Conservation (phyloP, 2,888 invertebrate species). For the Antheraea yamamai region DNA sequence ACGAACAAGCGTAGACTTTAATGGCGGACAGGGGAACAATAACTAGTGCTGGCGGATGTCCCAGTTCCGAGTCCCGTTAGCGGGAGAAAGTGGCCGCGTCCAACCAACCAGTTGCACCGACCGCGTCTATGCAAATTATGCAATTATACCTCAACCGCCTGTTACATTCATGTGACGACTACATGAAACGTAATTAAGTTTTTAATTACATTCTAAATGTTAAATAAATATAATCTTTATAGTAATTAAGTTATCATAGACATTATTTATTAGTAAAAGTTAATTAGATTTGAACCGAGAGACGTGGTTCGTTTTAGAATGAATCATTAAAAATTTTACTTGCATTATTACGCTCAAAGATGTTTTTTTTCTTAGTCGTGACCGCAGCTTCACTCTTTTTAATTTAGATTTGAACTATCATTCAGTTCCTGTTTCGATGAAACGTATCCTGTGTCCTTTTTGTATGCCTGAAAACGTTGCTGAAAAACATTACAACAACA, state of each 20-base stretch:
- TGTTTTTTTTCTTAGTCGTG: no score
- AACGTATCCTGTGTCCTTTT: no score
- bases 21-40: slow-evolving; percentile 28
- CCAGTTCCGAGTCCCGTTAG: slow-evolving; percentile 73
- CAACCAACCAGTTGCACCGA: slow-evolving; percentile 51
- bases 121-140: slow-evolving; percentile 74
- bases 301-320: background rate
- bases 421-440: no score
- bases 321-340: background rate
- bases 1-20: slow-evolving; percentile 24
- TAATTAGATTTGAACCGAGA: background rate
- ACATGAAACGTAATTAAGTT: slow-evolving; percentile 17
- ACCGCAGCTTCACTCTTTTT: no score
- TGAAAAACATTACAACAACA: no score
- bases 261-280: slow-evolving; percentile 9
- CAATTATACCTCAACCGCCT: slow-evolving; percentile 57
- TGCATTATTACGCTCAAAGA: background rate
- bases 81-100: slow-evolving; percentile 67
- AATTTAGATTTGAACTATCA: no score
- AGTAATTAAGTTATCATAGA: background rate
- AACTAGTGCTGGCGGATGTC: slow-evolving; percentile 55
- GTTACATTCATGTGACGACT: slow-evolving; percentile 16
- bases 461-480: no score
- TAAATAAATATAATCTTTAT: slow-evolving; percentile 2
- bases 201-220: slow-evolving; percentile 17